Evolutionary conservation across 2,797 vertebrate genomes (phyloP).

Genomic region (Choloepus didactylus): DNA sequence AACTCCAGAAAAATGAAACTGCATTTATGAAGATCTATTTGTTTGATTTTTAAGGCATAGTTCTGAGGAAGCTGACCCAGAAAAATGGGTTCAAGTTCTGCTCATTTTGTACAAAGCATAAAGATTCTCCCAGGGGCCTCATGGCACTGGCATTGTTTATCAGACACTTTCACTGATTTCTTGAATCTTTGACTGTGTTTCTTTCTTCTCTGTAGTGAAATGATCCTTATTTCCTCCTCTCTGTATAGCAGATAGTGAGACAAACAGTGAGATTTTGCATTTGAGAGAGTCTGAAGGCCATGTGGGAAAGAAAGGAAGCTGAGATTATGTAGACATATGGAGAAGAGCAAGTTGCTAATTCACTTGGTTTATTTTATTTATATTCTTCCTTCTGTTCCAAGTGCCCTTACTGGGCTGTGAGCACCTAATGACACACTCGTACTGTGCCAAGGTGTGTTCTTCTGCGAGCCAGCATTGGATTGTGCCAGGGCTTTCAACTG

Average conservation of each 20-base stretch:
- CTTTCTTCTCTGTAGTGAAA: slow-evolving; percentile 25
- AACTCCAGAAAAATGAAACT: not conserved
- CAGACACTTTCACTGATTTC: not conserved
- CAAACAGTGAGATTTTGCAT: slow-evolving; percentile 7
- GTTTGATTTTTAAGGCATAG: not conserved
- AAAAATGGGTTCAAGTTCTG: not conserved
- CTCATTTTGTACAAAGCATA: not conserved
- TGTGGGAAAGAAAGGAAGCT: slow-evolving; percentile 47
- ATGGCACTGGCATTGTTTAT: not conserved
- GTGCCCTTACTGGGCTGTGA: slow-evolving; percentile 49
- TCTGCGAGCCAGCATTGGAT: slow-evolving; percentile 7
- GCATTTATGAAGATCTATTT: not conserved
- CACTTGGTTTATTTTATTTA: slow-evolving; percentile 71
- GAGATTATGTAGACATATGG: slow-evolving; percentile 61
- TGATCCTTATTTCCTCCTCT: not conserved
- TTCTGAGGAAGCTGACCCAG: not conserved
- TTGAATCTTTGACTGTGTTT: not conserved
- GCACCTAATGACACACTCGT: slow-evolving; percentile 14
- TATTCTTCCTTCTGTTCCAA: slow-evolving; percentile 70
- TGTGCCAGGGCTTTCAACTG: slow-evolving; percentile 43
- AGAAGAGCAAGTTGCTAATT: slow-evolving; percentile 55
- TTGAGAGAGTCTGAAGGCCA: slow-evolving; percentile 42
- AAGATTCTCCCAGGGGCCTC: not conserved
- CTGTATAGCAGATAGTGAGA: not conserved
- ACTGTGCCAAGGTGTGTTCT: slow-evolving; percentile 34